Evolutionary conservation across 2,113 vertebrate species (phyloP), one percentile per base, ranked within the genome.

Genomic region (Camelus bactrianus): DNA sequence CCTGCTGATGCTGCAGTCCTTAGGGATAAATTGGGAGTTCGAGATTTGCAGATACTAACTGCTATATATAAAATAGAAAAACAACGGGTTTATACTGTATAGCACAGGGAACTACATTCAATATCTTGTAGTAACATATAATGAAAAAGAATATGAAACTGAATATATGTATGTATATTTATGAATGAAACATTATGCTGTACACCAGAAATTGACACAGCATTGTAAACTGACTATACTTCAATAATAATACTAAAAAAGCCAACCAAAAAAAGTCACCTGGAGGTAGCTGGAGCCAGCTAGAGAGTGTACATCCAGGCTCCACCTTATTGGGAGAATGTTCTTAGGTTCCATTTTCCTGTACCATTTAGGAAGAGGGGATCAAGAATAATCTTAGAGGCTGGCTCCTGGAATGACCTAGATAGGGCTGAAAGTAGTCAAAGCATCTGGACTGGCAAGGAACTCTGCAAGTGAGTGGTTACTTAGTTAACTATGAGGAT

Each of bases 331-430:
- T 35, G 16, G 54, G 20, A 93, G 30, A 88, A 89, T 58, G 19
- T 69, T 81, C 54, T 82, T 77, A 28, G 22, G 2, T 50, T 65
- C 76, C 76, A 75, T 56, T 89, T 95, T 67, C 54, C 8, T 84
- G 3, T 38, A 52, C 1, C 5, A 69, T 70, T 93, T 65, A 94
- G 28, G 65, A 80, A 87, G 38, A 95, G 30, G 5, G n/a, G 20
- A 77, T 54, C 22, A 85, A 67, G 7, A 32, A 50, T 54, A 48
- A 60, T 56, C 32, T 80, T 65, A 70, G 72, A 85, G 52, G 6
- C 17, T 93, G 48, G 32, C 14, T n/a, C 5, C 50, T 85, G 28
- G 14, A 69, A 92, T 81, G 73, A 19, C 48, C 28, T 50, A 67
- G 54, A 14, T 54, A 75, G 81, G 4, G n/a, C 1, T 88, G 77